Conservation (phyloP, 2,888 invertebrate species). For the Odontocerum albicorne region DNA sequence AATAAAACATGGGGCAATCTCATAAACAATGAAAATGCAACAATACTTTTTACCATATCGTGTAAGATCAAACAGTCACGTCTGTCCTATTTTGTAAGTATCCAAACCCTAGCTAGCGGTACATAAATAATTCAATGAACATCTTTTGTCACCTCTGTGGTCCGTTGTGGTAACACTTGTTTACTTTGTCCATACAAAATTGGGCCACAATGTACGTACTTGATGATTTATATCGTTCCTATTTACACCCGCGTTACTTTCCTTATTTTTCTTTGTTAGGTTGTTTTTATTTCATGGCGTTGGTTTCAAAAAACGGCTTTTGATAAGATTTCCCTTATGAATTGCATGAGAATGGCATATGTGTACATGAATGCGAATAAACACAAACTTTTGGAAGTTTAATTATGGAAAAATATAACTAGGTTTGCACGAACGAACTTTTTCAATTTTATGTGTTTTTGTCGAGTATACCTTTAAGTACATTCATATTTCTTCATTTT, state of each 20-base stretch:
- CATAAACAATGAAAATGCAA: no score
- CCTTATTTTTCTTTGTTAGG: background rate
- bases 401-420: no score
- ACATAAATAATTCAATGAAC: background rate
- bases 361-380: no score
- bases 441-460: no score
- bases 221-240: constrained; percentile 4
- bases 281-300: constrained; percentile 4
- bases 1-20: no score
- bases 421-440: no score
- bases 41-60: no score
- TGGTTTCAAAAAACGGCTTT: constrained; percentile 8
- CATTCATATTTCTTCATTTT: no score
- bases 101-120: background rate
- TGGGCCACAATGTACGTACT: background rate
- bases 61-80: no score
- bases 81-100: background rate
- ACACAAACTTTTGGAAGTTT: no score
- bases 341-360: background rate
- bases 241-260: background rate
- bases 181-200: constrained; percentile 10
- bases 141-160: background rate
- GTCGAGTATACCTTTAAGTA: no score
- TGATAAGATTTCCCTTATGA: constrained; percentile 6
- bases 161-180: constrained; percentile 1